Base-by-base conservation (phyloP, 2,888 invertebrate genomes). In the Electrophaes corylata region DNA sequence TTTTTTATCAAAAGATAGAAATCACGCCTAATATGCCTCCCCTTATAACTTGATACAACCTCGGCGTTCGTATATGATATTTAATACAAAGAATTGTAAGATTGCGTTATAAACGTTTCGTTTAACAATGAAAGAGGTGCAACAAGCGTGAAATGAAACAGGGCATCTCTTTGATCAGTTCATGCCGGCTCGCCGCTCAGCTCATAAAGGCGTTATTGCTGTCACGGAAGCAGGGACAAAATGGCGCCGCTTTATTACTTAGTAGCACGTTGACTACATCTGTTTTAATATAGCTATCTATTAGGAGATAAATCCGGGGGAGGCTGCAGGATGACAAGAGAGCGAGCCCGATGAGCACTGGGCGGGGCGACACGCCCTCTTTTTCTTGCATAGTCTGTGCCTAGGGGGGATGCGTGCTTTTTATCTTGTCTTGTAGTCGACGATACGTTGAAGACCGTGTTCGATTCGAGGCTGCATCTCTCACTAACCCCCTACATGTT, bases 201-300 rank as follows among this genome's bases (percentile, higher is more conserved):
- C 79, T 86, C 87, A 87, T 86, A 86, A 86, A 84, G 79, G 79
- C 87, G 83, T 85, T 88, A 87, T 88, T 88, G 82, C 86, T 76
- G 79, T 79, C 81, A 75, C 81, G 86, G 86, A 89, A 87, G 81
- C 80, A 77, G 77, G 84, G 82, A 83, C 88, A 91, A 91, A 87
- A 91, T 91, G 91, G 91, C 91, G 88, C 78, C 82, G 84, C 89
- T 88, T 89, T 90, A 90, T 91, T 89, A 90, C 91, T 91, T 89
- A 91, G 88, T 88, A 88, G 88, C 90, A 90, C 89, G 86, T 87
- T 77, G 78, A 81, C 81, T 81, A 83, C 84, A 86, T 89, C 89
- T 88, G 83, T 87, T 88, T 88, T 88, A 87, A 85, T 86, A 86
- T 86, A 88, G 83, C 80, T 85, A 83, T 78, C 84, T 86, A 84